Evolutionary conservation across 2,888 invertebrate genomes (phyloP), one percentile per base, ranked within the genome.

Genomic region (Arge pagana): DNA sequence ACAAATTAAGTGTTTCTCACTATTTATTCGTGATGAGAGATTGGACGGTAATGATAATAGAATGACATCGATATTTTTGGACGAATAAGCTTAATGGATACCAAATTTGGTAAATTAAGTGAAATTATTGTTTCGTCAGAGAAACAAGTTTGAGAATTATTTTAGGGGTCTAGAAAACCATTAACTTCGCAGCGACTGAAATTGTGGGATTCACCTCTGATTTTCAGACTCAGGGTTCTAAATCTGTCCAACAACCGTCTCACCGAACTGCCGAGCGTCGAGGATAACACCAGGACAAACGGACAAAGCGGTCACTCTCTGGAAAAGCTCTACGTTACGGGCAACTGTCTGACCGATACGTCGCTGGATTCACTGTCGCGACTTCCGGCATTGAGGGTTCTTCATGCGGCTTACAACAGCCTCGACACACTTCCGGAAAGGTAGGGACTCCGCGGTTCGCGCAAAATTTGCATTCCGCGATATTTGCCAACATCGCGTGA

Each of bases 241-340:
- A 93, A 93, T 76, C 79, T 89, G 30, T 88, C 92, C 2, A 90
- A 90, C 70, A 93, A 93, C 72, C 83, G 88, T 57, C 69, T 91
- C 19, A 85, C 82, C 59, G 83, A 86, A 48, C 74, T 91, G 58
- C 89, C 90, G 1, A 82, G 81, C 50, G 82, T 81, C 4, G 79
- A 82, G 64, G 83, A 83, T 24, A 80, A 52, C 5, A 60, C 55
- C 31, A 71, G 63, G 49, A 45, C 45, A 15, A 67, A 54, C 54
- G 66, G 67, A 35, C 63, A 63, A 36, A 59, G 41, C 42, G 56
- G 50, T 37, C 74, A 75, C 40, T 68, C 79, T 7, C 80, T 88
- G 58, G 89, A 87, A 66, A 85, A 83, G 65, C 77, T 87, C 1
- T 90, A 85, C 68, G 74, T 89, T 51, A 89, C 90, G 10, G 89